A percentile compares a stretch with the other conserved stretches of the same genome.
Conservation (phyloP, 2,797 vertebrate genomes). For the Lithobates sylvaticus region DNA sequence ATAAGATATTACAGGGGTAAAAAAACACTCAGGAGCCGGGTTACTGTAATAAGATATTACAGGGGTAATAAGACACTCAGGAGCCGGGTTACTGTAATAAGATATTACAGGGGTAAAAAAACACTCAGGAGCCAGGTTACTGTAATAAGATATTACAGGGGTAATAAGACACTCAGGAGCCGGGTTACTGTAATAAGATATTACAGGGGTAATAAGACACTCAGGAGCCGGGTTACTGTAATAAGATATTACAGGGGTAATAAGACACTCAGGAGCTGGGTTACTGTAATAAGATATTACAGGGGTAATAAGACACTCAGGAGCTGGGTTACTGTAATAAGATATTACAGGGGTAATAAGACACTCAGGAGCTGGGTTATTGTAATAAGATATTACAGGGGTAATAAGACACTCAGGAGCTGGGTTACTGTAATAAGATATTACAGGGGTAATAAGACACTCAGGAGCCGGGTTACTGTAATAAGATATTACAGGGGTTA, state of each 20-base stretch:
- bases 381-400: neutral
- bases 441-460: neutral
- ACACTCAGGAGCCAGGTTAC: slow-evolving; percentile 6
- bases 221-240: slow-evolving; percentile 29
- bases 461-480: neutral
- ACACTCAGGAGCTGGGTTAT: neutral
- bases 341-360: slow-evolving; percentile 8
- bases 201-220: slow-evolving; percentile 10
- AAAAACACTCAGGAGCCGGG: neutral
- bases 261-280: slow-evolving; percentile 24
- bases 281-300: neutral
- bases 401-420: neutral
- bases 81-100: slow-evolving; percentile 29
- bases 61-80: slow-evolving; percentile 14
- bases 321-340: slow-evolving; percentile 18
- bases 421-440: neutral
- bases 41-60: slow-evolving; percentile 30
- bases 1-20: slow-evolving; percentile 7
- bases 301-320: slow-evolving; percentile 21
- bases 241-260: slow-evolving; percentile 7
- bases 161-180: slow-evolving; percentile 27
- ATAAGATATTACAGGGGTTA: neutral
- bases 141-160: slow-evolving; percentile 11
- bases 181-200: slow-evolving; percentile 7
- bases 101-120: slow-evolving; percentile 16